These are phyloP conservation scores for Pachypeltis micranthus DNA, from an alignment of 1,140 invertebrate species.

Conservation along the genomic window DNA sequence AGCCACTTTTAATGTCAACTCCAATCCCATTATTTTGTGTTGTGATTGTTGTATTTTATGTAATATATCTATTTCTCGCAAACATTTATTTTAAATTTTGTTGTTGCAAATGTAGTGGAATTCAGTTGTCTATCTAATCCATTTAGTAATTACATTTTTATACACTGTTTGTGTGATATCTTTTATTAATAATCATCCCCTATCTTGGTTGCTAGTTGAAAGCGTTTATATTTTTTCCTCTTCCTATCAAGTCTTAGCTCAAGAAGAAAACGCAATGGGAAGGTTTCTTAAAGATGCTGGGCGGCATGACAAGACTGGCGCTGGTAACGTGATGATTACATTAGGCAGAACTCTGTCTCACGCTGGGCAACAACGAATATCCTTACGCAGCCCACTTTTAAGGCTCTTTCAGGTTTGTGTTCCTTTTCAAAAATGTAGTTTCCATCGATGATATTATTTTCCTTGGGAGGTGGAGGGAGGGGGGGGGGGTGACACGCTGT, in stretches of 20 bases:
- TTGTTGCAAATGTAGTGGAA: no score
- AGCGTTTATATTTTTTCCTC: not conserved
- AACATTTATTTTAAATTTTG: no score
- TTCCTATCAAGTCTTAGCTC: conserved; percentile 55
- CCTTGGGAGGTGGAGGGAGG: no score
- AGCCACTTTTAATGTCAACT: no score
- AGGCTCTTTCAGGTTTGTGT: conserved; percentile 61
- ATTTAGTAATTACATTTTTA: no score
- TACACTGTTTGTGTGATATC: no score
- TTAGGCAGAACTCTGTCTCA: conserved; percentile 90
- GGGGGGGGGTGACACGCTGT: no score
- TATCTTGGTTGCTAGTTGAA: not conserved
- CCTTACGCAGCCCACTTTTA: conserved; percentile 71
- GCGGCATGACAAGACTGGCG: conserved; percentile 76
- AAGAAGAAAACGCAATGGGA: conserved; percentile 91
- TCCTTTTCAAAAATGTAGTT: not conserved
- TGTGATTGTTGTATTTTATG: no score
- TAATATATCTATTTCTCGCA: no score
- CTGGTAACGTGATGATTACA: conserved; percentile 85
- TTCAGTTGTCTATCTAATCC: no score
- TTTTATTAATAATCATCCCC: not conserved
- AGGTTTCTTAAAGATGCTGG: conserved; percentile 89
- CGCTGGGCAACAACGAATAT: conserved; percentile 86
- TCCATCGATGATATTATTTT: no score
- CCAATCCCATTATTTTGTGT: no score